Evolutionary conservation across 92 coral and sea anemone genomes (phyloP), one percentile per base, ranked within the genome.

Genomic region (Epizoanthus illoricatus): DNA sequence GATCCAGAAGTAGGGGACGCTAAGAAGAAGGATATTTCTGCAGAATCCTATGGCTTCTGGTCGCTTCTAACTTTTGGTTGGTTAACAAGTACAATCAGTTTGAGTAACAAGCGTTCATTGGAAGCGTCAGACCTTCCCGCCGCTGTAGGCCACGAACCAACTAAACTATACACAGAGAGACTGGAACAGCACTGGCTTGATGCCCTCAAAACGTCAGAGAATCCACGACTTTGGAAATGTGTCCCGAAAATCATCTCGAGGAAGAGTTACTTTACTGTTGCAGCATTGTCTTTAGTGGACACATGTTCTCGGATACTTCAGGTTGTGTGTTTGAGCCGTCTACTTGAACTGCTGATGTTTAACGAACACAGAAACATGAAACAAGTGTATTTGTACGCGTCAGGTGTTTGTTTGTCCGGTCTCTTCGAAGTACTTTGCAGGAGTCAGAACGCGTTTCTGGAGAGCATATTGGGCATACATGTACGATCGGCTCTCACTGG

Each of bases 401-500:
- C 47, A 18, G 66, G 66, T 6, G 28, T 74, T 43, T 74, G 80
- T 17, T 41, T 74, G 4, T 28, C 65, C 17, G 80, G 80, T 16
- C 65, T 74, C 4, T 15, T 57, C 13, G 66, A 57, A 74, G 80
- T 74, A 5, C 11, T 57, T 28, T 54, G 64, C 2, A 57, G 80
- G 28, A 74, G 80, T 15, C 80, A 74, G 15, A 28, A 33, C 40
- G 80, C 80, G 7, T 74, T 24, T 33, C 43, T 57, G 66, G 4
- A 8, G 40, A 74, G 36, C 49, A 0, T 74, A 56, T 7, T 52
- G 4, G 80, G 80, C 11, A 19, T 74, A 55, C 80, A 74, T 2
- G 80, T 74, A 7, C 65, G 80, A 1, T 74, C 80, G 24, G 80
- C 80, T 21, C 64, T 74, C 16, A 74, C 80, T 4, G 80, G 80